Evolutionary conservation across 2,113 vertebrate genomes (phyloP).

Genomic region (Psittacara wagleri): DNA sequence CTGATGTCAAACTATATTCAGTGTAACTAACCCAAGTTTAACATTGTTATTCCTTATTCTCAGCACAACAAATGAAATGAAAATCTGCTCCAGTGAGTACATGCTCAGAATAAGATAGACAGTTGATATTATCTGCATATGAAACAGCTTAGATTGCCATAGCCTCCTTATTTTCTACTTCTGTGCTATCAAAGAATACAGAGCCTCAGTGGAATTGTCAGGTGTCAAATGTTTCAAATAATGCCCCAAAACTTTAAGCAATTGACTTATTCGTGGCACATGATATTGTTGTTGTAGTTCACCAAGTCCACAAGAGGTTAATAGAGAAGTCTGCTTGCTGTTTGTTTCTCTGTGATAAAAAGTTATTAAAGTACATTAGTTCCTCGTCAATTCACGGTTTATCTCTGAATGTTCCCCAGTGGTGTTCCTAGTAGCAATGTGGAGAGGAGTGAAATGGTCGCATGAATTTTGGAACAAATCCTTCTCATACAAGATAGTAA

Average conservation of each 20-base stretch:
- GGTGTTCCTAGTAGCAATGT: background rate
- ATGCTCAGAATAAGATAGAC: background rate
- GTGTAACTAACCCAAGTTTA: background rate
- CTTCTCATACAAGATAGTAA: background rate
- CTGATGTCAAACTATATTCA: background rate
- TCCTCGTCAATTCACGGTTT: constrained; percentile 18
- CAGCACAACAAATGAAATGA: background rate
- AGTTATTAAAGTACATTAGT: background rate
- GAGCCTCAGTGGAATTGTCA: background rate
- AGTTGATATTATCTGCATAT: background rate
- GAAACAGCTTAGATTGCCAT: background rate
- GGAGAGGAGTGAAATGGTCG: background rate
- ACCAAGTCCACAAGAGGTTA: background rate
- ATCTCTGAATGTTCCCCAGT: background rate
- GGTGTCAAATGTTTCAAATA: background rate
- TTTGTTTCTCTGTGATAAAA: background rate
- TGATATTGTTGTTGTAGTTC: background rate
- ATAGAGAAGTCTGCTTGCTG: background rate
- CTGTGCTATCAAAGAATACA: background rate
- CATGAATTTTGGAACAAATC: background rate
- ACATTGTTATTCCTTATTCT: background rate
- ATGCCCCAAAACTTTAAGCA: background rate
- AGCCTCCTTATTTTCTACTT: background rate
- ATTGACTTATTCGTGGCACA: background rate
- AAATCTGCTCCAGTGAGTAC: background rate